Evolutionary conservation across 2,888 invertebrate species (phyloP).

Genomic region (Sialis lutaria): DNA sequence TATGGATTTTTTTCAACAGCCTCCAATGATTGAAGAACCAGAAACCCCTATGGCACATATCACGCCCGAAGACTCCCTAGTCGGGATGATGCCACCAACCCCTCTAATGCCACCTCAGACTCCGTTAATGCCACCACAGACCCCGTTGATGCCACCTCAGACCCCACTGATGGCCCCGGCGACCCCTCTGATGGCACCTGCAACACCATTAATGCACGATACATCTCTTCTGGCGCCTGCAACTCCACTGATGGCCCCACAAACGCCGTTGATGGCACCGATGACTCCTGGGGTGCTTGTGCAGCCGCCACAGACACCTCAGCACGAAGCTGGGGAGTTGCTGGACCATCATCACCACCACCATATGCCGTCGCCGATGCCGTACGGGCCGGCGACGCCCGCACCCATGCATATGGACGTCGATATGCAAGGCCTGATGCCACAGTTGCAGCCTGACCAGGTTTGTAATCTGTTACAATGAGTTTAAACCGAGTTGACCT

Average conservation of each 20-base stretch:
- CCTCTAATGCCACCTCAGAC: constrained; percentile 14
- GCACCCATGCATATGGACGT: constrained; percentile 27
- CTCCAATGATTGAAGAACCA: constrained; percentile 19
- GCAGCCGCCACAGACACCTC: constrained; percentile 11
- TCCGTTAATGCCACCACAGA: constrained; percentile 14
- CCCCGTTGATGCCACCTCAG: constrained; percentile 12
- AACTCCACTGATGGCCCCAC: constrained; percentile 18
- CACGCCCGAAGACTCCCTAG: constrained; percentile 18
- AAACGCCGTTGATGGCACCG: constrained; percentile 16
- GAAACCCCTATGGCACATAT: constrained; percentile 18
- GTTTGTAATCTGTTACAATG: constrained; percentile 10
- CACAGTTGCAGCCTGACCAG: constrained; percentile 41
- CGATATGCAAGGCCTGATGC: constrained; percentile 36
- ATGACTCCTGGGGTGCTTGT: constrained; percentile 11
- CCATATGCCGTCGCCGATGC: constrained; percentile 20
- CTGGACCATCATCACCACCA: constrained; percentile 27
- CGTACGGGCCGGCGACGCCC: constrained; percentile 27
- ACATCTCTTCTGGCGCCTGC: constrained; percentile 13
- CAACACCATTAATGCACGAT: constrained; percentile 4
- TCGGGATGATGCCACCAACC: constrained; percentile 20
- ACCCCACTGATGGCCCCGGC: constrained; percentile 13
- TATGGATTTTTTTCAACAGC: too few relatives aligned
- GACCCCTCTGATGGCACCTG: constrained; percentile 12
- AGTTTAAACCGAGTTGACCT: too few relatives aligned
- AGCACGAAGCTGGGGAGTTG: constrained; percentile 17